A percentile compares a stretch with the other conserved stretches of the same genome.
Conservation (phyloP, 2,888 invertebrate species). For the Ashinkailepas kermadecensis region DNA sequence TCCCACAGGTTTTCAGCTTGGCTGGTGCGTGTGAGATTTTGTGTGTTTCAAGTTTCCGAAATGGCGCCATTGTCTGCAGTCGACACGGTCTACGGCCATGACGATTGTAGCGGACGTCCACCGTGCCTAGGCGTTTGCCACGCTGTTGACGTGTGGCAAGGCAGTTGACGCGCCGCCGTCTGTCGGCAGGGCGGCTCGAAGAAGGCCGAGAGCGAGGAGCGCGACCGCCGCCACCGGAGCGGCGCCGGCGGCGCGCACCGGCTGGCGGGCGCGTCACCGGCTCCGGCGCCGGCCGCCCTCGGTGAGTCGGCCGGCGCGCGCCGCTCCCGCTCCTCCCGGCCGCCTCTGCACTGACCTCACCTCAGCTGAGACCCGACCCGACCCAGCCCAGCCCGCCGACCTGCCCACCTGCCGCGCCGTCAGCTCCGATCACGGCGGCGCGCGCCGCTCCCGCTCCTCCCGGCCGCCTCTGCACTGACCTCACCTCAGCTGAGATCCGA, state of each 20-base stretch:
- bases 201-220: slow-evolving; percentile 17
- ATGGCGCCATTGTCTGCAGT: background rate
- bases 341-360: background rate
- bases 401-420: background rate
- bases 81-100: background rate
- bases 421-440: background rate
- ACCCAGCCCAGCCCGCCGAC: too few species aligned
- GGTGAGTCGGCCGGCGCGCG: slow-evolving; percentile 10
- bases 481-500: too few species aligned
- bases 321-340: background rate
- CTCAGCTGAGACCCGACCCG: too few species aligned
- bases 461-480: background rate
- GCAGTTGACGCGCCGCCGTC: background rate
- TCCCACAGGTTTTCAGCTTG: too few species aligned
- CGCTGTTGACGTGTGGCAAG: too few species aligned
- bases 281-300: background rate
- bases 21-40: too few species aligned
- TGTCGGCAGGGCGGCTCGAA: slow-evolving; percentile 9
- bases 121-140: too few species aligned
- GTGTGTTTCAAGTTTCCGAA: too few species aligned
- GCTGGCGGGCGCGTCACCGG: background rate
- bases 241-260: slow-evolving; percentile 2
- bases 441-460: background rate
- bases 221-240: slow-evolving; percentile 14
- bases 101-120: too few species aligned